Conservation (phyloP, 2,888 invertebrate genomes). For the Panzeria rudis region DNA sequence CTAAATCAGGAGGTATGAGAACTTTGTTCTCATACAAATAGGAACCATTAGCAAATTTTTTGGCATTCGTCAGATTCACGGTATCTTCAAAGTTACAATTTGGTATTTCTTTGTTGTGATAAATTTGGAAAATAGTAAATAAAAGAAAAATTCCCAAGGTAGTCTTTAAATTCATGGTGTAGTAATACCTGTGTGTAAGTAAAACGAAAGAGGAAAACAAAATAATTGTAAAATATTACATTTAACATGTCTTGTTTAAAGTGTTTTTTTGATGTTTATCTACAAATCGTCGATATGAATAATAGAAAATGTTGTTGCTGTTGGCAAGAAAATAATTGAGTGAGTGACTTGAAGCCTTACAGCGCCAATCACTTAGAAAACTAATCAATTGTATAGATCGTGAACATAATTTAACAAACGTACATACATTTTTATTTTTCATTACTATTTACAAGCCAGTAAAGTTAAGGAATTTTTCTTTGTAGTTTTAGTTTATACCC, state of each 20-base stretch:
- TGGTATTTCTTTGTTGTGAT: conserved; percentile 55
- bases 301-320: conserved; percentile 41
- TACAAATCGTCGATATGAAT: conserved; percentile 19
- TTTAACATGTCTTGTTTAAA: conserved; percentile 27
- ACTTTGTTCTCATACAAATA: conserved; percentile 75
- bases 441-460: conserved; percentile 3
- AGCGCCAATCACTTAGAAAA: conserved; percentile 58
- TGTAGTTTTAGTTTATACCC: background rate
- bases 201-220: background rate
- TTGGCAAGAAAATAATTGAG: conserved; percentile 56
- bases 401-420: conserved; percentile 8
- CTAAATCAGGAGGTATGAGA: conserved; percentile 73
- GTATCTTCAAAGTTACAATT: conserved; percentile 76
- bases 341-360: conserved; percentile 51
- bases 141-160: conserved; percentile 44
- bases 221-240: background rate
- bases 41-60: conserved; percentile 74
- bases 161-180: conserved; percentile 59
- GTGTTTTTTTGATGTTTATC: conserved; percentile 43
- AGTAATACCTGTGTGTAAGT: conserved; percentile 51
- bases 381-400: conserved; percentile 56
- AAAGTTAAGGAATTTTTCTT: conserved; percentile 17
- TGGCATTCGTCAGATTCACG: conserved; percentile 75
- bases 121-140: conserved; percentile 41
- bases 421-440: background rate